Evolutionary conservation across 1,140 invertebrate species (phyloP), one percentile per base, ranked within the genome.

Genomic region (Macrocentrus cingulum): DNA sequence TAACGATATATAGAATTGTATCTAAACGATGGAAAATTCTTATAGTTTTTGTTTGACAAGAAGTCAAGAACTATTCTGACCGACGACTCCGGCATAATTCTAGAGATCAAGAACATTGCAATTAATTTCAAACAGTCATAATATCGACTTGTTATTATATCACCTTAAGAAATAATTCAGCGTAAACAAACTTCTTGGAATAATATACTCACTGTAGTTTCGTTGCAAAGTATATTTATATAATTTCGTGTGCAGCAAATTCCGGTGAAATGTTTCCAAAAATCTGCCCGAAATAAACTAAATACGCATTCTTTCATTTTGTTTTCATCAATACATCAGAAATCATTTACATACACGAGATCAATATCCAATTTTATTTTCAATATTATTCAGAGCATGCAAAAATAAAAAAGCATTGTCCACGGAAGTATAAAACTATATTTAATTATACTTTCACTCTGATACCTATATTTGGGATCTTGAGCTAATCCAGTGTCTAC

Each of bases 401-500:
- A n/a, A n/a, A n/a, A n/a, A n/a, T n/a, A n/a, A n/a, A n/a, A n/a
- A n/a, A n/a, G n/a, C n/a, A n/a, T n/a, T n/a, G n/a, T n/a, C n/a
- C n/a, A n/a, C n/a, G n/a, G 11, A 56, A 36, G 22, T 29, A 56
- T 23, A 16, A 56, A 1, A 56, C 48, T 46, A 56, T 2, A 15
- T 15, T 45, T 25, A 46, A 56, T 53, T 53, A 44, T 23, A 54
- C 15, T 25, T 50, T 29, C 20, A 53, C 2, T 58, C 57, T n/a
- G n/a, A n/a, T 51, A 73, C 72, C 69, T 75, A 39, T 69, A 75
- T 41, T 75, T 67, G 8, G 72, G 67, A 59, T 74, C 66, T 11
- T 50, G 56, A 3, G 69, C 65, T 39, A 74, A 52, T 20, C 66
- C 73, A 13, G 70, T 72, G 11, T 73, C 60, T 1, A 74, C 62